Conservation (phyloP, 2,888 invertebrate genomes). For the Drosophila koepferae region DNA sequence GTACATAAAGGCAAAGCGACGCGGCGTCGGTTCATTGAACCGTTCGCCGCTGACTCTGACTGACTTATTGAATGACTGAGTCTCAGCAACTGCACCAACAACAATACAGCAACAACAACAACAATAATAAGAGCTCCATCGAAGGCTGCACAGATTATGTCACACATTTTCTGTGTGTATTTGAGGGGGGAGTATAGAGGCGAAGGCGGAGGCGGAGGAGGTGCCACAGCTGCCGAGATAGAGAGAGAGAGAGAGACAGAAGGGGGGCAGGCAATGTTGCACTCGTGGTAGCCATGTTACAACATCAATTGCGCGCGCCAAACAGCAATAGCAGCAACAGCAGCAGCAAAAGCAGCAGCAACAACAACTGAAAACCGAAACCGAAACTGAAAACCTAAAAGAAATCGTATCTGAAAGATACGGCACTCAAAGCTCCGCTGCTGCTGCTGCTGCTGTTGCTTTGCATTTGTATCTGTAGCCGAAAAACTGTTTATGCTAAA, state of each 20-base stretch:
- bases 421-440: conserved; percentile 48
- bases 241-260: neutral
- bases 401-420: conserved; percentile 78
- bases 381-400: conserved; percentile 67
- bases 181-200: conserved; percentile 68
- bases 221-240: conserved; percentile 21
- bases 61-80: conserved; percentile 79
- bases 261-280: conserved; percentile 63
- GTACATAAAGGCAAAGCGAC: conserved; percentile 72
- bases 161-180: conserved; percentile 73
- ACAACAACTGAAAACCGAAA: conserved; percentile 25
- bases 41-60: conserved; percentile 66
- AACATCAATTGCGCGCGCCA: conserved; percentile 81
- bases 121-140: conserved; percentile 42
- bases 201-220: conserved; percentile 15
- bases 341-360: conserved; percentile 41
- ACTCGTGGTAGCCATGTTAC: conserved; percentile 82
- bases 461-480: conserved; percentile 56
- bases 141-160: conserved; percentile 82
- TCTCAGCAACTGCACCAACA: conserved; percentile 54
- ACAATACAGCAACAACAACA: conserved; percentile 15
- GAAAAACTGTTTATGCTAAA: conserved; percentile 57
- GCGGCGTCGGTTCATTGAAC: conserved; percentile 71
- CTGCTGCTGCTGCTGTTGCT: neutral
- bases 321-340: conserved; percentile 59